Conservation (phyloP, 2,888 invertebrate species). For the Sussaba pulchella region DNA sequence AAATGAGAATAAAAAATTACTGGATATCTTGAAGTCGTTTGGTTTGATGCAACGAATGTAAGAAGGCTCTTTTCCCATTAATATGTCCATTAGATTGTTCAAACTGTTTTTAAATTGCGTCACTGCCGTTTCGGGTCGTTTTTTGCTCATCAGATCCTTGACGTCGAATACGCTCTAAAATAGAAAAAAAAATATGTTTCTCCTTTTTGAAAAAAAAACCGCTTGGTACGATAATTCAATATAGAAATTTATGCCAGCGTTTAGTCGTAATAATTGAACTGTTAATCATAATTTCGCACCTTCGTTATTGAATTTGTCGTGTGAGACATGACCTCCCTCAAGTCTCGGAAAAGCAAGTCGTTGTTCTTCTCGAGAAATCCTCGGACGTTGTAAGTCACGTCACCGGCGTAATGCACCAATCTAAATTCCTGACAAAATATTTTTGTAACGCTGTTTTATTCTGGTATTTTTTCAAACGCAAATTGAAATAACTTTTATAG, state of each 20-base stretch:
- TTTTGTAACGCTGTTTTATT: background rate
- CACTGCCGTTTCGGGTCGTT: slow-evolving; percentile 95
- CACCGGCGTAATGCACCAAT: slow-evolving; percentile 96
- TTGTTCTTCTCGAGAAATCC: slow-evolving; percentile 98
- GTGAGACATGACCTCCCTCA: slow-evolving; percentile 93
- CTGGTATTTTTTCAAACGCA: too few species aligned
- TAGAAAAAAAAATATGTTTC: slow-evolving; percentile 37
- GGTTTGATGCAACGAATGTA: slow-evolving; percentile 98
- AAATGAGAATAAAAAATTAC: slow-evolving; percentile 79
- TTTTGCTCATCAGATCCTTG: slow-evolving; percentile 90
- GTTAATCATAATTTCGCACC: slow-evolving; percentile 72
- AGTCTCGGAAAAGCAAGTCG: slow-evolving; percentile 94
- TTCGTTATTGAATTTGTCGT: slow-evolving; percentile 88
- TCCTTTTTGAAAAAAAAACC: too few species aligned
- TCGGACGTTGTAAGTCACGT: slow-evolving; percentile 94
- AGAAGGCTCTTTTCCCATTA: slow-evolving; percentile 97
- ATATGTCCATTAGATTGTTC: slow-evolving; percentile 93
- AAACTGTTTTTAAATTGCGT: slow-evolving; percentile 96
- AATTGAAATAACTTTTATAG: too few species aligned
- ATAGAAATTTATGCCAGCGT: too few species aligned
- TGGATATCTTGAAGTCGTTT: slow-evolving; percentile 92
- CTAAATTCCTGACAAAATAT: slow-evolving; percentile 91
- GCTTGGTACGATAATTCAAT: too few species aligned
- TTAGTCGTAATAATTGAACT: background rate
- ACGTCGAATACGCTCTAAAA: slow-evolving; percentile 86